Evolutionary conservation across 92 coral and sea anemone genomes (phyloP), one percentile per base, ranked within the genome.

Genomic region (Epizoanthus ramosus): DNA sequence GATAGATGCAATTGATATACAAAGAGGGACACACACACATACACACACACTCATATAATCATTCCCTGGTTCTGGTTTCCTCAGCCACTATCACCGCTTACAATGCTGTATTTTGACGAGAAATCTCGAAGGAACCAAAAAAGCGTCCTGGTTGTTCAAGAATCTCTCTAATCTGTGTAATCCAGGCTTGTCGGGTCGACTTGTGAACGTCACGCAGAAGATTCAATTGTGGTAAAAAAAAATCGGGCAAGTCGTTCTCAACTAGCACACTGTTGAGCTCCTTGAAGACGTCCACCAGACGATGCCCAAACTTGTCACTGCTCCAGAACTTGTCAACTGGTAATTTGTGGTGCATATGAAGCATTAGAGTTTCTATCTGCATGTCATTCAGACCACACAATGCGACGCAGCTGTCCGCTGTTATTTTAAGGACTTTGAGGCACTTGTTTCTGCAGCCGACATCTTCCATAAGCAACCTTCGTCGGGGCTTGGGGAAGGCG

Each of bases 241-340:
- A 81, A 59, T 90, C 93, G 22, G 58, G 71, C 19, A 90, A 69
- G 19, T 75, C 25, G 52, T 65, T 87, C 14, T 79, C 77, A 16
- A 5, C 39, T 6, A 92, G 75, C 18, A 85, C 50, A 19, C 35
- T 47, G 39, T 80, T 79, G 57, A 92, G 84, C 71, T 90, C 92
- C 67, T 75, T 74, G 9, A 90, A 24, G n/a, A 83, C 39, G 23
- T 87, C 93, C n/a, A 87, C n/a, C 52, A 90, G 85, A n/a, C 96
- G 86, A 45, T 87, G 92, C n/a, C 80, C 71, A 63, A 92, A 79
- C 54, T 87, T 92, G 23, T 90, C 92, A 0, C 90, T 93, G 50
- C 56, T 72, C 96, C 96, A 92, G 56, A 92, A 90, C 31, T 76
- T 70, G 45, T 47, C 86, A 43, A 84, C 85, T 0, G 96, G 96